Evolutionary conservation across 2,797 vertebrate genomes (phyloP).

Genomic region (Heteromormyrus szaboi): DNA sequence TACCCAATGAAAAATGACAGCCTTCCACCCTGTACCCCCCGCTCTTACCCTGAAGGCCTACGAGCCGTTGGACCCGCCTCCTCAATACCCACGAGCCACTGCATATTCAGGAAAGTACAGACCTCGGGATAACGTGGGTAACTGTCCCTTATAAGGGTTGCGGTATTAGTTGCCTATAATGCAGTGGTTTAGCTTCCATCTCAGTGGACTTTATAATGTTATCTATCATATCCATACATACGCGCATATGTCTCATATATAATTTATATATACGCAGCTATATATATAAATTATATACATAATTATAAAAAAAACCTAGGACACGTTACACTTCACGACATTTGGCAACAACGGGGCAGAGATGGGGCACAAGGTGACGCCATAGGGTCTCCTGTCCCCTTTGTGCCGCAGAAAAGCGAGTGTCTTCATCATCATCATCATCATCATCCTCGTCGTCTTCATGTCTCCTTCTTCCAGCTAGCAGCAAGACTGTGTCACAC

Average conservation of each 20-base stretch:
- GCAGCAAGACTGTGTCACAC: slow-evolving; percentile 51
- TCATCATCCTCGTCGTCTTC: slow-evolving; percentile 17
- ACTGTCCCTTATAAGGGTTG: background rate
- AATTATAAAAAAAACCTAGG: slow-evolving; percentile 29
- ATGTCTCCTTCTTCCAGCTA: slow-evolving; percentile 41
- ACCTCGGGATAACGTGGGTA: background rate
- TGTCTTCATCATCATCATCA: slow-evolving; percentile 25
- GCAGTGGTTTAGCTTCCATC: slow-evolving; percentile 6
- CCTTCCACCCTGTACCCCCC: background rate
- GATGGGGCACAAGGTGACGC: slow-evolving; percentile 25
- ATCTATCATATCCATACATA: slow-evolving; percentile 22
- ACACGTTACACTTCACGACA: slow-evolving; percentile 42
- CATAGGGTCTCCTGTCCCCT: slow-evolving; percentile 28
- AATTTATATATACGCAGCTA: slow-evolving; percentile 18
- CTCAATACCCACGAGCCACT: background rate
- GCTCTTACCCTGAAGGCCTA: background rate
- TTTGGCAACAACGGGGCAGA: slow-evolving; percentile 55
- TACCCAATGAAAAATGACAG: background rate
- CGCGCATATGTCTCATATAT: background rate
- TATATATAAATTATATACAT: slow-evolving; percentile 26
- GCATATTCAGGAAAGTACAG: background rate
- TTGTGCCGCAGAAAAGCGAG: slow-evolving; percentile 46
- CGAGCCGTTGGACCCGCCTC: background rate
- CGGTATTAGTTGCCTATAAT: background rate
- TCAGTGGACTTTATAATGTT: slow-evolving; percentile 6